Evolutionary conservation across 2,888 invertebrate genomes (phyloP).

Genomic region (Synanthedon tipuliformis): DNA sequence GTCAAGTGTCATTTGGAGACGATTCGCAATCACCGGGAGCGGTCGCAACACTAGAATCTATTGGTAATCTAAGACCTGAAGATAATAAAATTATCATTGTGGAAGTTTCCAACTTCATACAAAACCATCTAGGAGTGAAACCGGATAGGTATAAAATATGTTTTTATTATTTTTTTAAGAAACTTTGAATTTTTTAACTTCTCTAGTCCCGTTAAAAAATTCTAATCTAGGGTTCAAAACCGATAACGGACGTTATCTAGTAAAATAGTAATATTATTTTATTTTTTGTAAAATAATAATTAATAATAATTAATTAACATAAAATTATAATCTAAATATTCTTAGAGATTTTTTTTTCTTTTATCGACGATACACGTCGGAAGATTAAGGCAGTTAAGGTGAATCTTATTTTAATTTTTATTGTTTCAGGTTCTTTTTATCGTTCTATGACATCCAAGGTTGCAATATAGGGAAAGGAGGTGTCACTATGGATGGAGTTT

Average conservation of each 20-base stretch:
- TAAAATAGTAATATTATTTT: too few species aligned
- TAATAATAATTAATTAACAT: too few species aligned
- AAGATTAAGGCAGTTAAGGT: too few species aligned
- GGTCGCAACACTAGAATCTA: constrained; percentile 31
- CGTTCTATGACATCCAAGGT: constrained; percentile 34
- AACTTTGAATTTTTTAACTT: background rate
- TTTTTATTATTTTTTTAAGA: background rate
- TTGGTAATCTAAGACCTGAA: constrained; percentile 25
- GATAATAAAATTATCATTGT: constrained; percentile 30
- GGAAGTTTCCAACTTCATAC: constrained; percentile 29
- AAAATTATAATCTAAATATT: too few species aligned
- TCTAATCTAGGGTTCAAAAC: background rate
- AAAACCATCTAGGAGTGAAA: constrained; percentile 33
- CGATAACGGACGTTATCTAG: too few species aligned
- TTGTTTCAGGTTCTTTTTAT: constrained; percentile 41
- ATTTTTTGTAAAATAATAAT: too few species aligned
- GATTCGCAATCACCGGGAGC: constrained; percentile 16
- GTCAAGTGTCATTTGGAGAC: constrained; percentile 17
- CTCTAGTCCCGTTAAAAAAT: background rate
- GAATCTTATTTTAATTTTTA: background rate
- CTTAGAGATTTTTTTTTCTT: too few species aligned
- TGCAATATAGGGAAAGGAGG: constrained; percentile 25
- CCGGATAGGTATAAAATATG: constrained; percentile 24
- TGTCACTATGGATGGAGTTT: constrained; percentile 9
- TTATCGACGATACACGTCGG: too few species aligned